Evolutionary conservation across 2,888 invertebrate species (phyloP).

Genomic region (Cheilosia impressa): DNA sequence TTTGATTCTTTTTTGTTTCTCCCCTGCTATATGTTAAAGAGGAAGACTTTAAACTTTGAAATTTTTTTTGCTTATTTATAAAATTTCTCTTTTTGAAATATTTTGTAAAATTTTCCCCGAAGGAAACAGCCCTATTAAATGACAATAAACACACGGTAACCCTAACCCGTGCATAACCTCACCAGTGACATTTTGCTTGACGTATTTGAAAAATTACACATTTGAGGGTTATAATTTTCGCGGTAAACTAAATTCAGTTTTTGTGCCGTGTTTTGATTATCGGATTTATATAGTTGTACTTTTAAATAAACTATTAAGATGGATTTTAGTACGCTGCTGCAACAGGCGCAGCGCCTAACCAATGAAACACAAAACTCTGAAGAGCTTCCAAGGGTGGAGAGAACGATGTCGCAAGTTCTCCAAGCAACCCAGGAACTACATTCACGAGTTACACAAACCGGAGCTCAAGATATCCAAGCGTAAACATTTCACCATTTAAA

Average conservation of each 20-base stretch:
- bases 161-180: no score
- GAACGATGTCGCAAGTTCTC: constrained; percentile 94
- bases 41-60: no score
- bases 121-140: no score
- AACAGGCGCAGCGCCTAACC: constrained; percentile 95
- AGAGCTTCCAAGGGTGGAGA: constrained; percentile 93
- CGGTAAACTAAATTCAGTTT: constrained; percentile 7
- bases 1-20: no score
- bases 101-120: no score
- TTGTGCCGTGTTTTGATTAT: background rate
- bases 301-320: constrained; percentile 77
- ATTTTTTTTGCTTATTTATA: no score
- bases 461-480: constrained; percentile 96
- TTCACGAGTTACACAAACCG: constrained; percentile 92
- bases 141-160: background rate
- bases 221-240: constrained; percentile 45
- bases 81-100: no score
- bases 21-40: no score
- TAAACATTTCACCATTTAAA: constrained; percentile 75
- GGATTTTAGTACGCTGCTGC: constrained; percentile 94
- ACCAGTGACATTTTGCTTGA: background rate
- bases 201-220: background rate
- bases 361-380: constrained; percentile 94
- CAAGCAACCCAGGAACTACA: constrained; percentile 96
- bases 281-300: background rate